Evolutionary conservation across 2,797 vertebrate genomes (phyloP).

Genomic region (Todus mexicanus): DNA sequence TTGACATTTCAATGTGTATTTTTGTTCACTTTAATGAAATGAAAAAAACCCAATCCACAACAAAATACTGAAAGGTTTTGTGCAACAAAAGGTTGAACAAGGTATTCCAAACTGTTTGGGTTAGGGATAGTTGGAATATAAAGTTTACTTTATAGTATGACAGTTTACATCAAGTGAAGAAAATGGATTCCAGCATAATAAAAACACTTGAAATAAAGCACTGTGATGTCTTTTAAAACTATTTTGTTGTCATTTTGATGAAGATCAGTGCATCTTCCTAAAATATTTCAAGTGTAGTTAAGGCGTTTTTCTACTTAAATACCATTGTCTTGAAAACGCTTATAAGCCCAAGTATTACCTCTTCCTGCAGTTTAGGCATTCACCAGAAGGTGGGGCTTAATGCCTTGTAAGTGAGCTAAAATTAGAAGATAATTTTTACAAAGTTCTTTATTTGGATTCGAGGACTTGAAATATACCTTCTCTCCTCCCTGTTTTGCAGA

Average conservation of each 20-base stretch:
- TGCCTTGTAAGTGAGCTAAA: neutral
- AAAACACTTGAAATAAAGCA: neutral
- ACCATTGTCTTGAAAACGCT: neutral
- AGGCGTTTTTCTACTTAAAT: neutral
- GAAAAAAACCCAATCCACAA: neutral
- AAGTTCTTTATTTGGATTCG: neutral
- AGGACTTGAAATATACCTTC: neutral
- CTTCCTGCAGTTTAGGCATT: neutral
- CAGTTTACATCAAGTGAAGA: neutral
- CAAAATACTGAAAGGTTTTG: neutral
- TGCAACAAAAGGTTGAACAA: too few relatives aligned
- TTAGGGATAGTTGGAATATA: neutral
- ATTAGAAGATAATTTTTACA: neutral
- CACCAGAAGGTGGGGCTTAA: conserved; percentile 45
- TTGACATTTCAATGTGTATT: neutral
- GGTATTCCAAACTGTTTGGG: neutral
- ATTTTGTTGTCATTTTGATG: neutral
- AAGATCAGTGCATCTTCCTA: neutral
- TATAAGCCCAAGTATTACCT: rapidly evolving
- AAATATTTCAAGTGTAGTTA: neutral
- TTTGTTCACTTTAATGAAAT: neutral
- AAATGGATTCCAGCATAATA: neutral
- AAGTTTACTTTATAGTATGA: neutral
- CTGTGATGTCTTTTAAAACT: neutral
- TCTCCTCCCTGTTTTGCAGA: neutral